Conservation (phyloP, 1,140 invertebrate genomes). For the Bombus consobrinus region DNA sequence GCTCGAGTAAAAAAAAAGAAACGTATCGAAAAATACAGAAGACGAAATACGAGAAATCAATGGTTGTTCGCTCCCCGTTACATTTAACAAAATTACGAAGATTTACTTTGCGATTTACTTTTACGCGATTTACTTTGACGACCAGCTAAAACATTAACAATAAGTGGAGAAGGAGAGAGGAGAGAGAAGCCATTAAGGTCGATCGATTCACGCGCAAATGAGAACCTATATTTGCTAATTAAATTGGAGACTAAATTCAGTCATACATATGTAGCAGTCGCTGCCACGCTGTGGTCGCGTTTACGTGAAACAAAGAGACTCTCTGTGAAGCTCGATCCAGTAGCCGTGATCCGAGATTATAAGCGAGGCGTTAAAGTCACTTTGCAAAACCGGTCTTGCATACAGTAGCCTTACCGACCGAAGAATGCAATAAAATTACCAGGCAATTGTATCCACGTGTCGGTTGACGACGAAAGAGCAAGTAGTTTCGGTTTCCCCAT, state of each 20-base stretch:
- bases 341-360: constrained; percentile 59
- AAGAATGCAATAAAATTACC: constrained; percentile 56
- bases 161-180: not conserved
- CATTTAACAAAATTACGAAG: no score
- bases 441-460: constrained; percentile 50
- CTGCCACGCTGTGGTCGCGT: not conserved
- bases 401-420: constrained; percentile 22
- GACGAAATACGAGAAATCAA: no score
- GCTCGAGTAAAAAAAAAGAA: no score
- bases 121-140: not conserved
- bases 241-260: constrained; percentile 50
- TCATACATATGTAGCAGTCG: not conserved
- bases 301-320: constrained; percentile 55
- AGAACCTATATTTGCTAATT: constrained; percentile 54
- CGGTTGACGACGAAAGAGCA: constrained; percentile 20
- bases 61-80: no score
- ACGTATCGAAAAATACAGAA: no score
- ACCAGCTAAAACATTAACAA: no score
- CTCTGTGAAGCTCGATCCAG: constrained; percentile 46
- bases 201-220: not conserved
- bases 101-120: no score
- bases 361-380: constrained; percentile 63
- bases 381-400: constrained; percentile 58
- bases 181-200: constrained; percentile 24
- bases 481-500: constrained; percentile 11